Conservation (phyloP, 2,113 vertebrate species). For the Phocoena phocoena region DNA sequence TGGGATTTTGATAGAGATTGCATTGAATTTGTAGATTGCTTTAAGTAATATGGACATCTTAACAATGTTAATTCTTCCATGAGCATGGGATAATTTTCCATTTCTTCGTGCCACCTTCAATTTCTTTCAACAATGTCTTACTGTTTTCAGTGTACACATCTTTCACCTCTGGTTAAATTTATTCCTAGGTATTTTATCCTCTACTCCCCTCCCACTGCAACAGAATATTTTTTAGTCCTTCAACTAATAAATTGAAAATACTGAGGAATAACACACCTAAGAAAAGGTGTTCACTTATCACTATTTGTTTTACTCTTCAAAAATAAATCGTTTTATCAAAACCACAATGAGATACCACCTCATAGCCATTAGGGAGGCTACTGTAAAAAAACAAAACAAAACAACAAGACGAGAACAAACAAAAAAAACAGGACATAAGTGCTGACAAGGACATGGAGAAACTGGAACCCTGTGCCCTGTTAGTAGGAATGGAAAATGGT, state of each 20-base stretch:
- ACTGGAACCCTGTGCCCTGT: not conserved
- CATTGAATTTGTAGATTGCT: too few relatives aligned
- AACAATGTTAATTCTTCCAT: too few relatives aligned
- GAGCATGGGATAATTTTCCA: too few relatives aligned
- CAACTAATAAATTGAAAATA: constrained; percentile 10
- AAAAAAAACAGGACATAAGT: not conserved
- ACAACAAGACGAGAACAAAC: too few relatives aligned
- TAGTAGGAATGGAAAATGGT: not conserved
- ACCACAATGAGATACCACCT: not conserved
- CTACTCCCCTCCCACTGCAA: not conserved
- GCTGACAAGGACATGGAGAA: not conserved
- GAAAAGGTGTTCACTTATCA: not conserved
- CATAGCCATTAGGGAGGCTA: not conserved
- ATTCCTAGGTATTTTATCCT: too few relatives aligned
- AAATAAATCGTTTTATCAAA: constrained; percentile 3
- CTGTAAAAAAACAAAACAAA: not conserved
- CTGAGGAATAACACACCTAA: not conserved
- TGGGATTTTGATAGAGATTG: too few relatives aligned
- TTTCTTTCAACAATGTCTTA: too few relatives aligned
- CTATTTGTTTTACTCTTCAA: not conserved
- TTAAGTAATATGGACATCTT: too few relatives aligned
- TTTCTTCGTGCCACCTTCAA: too few relatives aligned
- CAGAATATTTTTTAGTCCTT: not conserved
- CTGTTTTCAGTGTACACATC: too few relatives aligned
- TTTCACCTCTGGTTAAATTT: too few relatives aligned